Evolutionary conservation across 2,113 vertebrate species (phyloP).

Genomic region (Leucoraja erinaceus): DNA sequence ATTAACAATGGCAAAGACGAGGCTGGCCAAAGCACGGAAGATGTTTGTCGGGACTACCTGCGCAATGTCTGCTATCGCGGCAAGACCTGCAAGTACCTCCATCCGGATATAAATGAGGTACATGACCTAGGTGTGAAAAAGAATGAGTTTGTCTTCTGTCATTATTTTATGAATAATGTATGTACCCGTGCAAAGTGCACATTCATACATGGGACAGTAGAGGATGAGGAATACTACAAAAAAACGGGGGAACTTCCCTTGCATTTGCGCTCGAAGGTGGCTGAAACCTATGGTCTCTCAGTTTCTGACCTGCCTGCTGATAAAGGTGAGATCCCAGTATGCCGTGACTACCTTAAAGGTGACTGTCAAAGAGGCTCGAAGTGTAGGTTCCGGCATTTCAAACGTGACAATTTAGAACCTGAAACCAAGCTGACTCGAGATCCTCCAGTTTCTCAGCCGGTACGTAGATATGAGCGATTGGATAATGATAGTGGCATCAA

Average conservation of each 20-base stretch:
- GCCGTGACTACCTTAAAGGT: conserved; percentile 87
- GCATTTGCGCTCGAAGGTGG: conserved; percentile 81
- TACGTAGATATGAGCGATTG: conserved; percentile 66
- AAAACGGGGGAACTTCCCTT: conserved; percentile 84
- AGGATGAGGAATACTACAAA: conserved; percentile 95
- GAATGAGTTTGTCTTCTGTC: conserved; percentile 96
- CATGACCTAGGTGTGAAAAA: conserved; percentile 89
- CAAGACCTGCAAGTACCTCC: conserved; percentile 88
- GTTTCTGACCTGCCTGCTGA: conserved; percentile 83
- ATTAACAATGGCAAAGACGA: conserved; percentile 50
- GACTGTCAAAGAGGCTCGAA: conserved; percentile 89
- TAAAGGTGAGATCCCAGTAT: conserved; percentile 88
- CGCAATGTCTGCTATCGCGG: conserved; percentile 92
- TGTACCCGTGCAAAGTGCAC: conserved; percentile 86
- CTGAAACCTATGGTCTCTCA: conserved; percentile 78
- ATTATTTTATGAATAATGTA: conserved; percentile 94
- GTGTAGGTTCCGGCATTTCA: conserved; percentile 88
- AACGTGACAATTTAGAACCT: conserved; percentile 56
- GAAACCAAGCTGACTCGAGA: conserved; percentile 46
- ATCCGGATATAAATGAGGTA: conserved; percentile 86
- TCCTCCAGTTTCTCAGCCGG: conserved; percentile 50
- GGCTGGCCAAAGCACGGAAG: conserved; percentile 58
- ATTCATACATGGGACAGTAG: conserved; percentile 91
- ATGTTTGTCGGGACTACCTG: conserved; percentile 88
- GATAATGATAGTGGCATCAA: conserved; percentile 67